A percentile compares a stretch with the other conserved stretches of the same genome.
phyloP scores from a whole-genome alignment of 2,113 vertebrate species.

The Aphyosemion australe region DNA sequence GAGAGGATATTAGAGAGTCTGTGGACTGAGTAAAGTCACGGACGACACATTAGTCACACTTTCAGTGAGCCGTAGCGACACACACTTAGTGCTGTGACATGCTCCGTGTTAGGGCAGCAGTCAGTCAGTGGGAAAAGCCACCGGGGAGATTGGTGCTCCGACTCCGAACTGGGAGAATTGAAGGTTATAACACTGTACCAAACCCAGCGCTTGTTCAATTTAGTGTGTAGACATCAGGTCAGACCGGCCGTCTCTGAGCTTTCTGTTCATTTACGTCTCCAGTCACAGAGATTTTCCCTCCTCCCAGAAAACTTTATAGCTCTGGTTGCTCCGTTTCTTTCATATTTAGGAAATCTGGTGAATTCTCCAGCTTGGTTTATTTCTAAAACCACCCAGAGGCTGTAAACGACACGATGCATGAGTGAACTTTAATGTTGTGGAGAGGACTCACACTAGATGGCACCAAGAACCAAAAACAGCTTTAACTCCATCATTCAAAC shows the following conservation, averaged over 20 bases:
- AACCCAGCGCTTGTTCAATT: slow-evolving; percentile 4
- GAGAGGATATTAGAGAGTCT: neutral
- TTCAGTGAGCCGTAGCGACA: slow-evolving; percentile 41
- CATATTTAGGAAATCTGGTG: no score
- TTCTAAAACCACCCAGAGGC: no score
- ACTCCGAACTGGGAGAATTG: neutral
- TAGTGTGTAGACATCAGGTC: neutral
- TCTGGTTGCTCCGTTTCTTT: no score
- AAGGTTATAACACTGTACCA: slow-evolving; percentile 8
- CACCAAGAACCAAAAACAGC: neutral
- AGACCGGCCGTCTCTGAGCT: no score
- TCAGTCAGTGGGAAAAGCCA: slow-evolving; percentile 25
- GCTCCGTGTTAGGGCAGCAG: slow-evolving; percentile 26
- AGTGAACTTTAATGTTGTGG: no score
- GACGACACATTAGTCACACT: slow-evolving; percentile 53
- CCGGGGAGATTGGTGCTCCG: neutral
- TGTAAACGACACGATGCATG: no score
- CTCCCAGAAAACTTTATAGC: no score
- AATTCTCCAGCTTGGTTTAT: no score
- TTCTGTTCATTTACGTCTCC: slow-evolving; percentile 1
- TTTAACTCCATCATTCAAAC: no score
- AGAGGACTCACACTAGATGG: neutral
- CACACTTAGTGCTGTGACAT: slow-evolving; percentile 48
- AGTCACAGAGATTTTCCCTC: no score
- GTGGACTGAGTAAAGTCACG: slow-evolving; percentile 31